Evolutionary conservation across 2,113 vertebrate genomes (phyloP).

Genomic region (Pterocles orientalis): DNA sequence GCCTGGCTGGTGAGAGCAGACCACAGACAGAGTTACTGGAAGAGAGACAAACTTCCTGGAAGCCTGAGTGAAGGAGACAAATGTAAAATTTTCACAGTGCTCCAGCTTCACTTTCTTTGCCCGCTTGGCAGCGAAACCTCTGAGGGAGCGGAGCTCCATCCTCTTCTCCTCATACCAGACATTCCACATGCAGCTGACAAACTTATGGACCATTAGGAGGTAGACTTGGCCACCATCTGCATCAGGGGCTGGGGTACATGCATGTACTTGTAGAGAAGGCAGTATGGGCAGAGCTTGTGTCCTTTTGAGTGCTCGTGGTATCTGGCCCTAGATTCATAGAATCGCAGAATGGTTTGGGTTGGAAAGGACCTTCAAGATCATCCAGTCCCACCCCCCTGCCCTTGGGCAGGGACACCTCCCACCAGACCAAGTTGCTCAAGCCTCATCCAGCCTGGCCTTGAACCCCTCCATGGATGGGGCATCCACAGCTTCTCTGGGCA

Average conservation of each 20-base stretch:
- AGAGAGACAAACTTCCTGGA: slow-evolving; percentile 50
- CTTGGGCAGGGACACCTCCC: too few species aligned
- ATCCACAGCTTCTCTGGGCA: too few species aligned
- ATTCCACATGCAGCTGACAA: neutral
- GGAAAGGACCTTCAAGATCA: too few species aligned
- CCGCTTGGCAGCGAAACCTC: slow-evolving; percentile 48
- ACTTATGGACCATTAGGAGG: slow-evolving; percentile 52
- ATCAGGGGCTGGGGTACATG: slow-evolving; percentile 5
- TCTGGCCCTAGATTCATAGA: too few species aligned
- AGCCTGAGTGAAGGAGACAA: slow-evolving; percentile 67
- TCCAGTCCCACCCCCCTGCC: too few species aligned
- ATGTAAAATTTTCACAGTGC: slow-evolving; percentile 67
- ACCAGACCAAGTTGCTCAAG: too few species aligned
- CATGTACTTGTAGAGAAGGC: slow-evolving; percentile 65
- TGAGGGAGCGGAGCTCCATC: slow-evolving; percentile 54
- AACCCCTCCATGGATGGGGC: too few species aligned
- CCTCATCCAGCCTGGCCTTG: too few species aligned
- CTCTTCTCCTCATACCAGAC: slow-evolving; percentile 63
- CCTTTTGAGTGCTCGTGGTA: slow-evolving; percentile 54
- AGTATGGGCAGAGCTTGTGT: slow-evolving; percentile 45
- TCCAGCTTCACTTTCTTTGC: slow-evolving; percentile 65
- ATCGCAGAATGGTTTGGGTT: too few species aligned
- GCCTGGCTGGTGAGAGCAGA: neutral
- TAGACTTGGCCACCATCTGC: slow-evolving; percentile 48
- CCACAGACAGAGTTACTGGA: neutral